Evolutionary conservation across 2,888 invertebrate genomes (phyloP).

Genomic region (Ophioninae sp.): DNA sequence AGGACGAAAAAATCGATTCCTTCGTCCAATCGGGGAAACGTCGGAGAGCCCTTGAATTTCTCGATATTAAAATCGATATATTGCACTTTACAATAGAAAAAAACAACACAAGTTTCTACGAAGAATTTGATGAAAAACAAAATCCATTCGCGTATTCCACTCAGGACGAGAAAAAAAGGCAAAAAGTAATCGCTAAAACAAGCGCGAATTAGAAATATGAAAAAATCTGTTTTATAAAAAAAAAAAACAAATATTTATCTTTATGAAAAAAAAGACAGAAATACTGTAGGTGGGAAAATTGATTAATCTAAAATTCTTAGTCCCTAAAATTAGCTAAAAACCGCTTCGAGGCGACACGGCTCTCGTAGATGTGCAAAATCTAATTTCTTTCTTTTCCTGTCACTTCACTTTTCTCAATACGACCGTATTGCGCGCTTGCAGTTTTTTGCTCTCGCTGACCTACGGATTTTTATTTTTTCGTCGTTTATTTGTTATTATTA

Average conservation of each 20-base stretch:
- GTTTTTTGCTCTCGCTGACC: neutral
- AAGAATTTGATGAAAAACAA: neutral
- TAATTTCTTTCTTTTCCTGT: neutral
- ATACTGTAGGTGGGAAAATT: slow-evolving; percentile 18
- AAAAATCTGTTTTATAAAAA: neutral
- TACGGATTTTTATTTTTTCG: neutral
- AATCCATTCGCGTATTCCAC: neutral
- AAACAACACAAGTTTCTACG: too few relatives aligned
- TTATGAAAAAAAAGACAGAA: neutral
- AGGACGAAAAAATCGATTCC: neutral
- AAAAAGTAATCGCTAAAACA: neutral
- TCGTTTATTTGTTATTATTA: neutral
- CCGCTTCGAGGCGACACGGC: neutral
- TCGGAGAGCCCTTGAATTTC: neutral
- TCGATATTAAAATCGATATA: neutral
- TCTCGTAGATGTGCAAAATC: neutral
- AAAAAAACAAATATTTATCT: neutral
- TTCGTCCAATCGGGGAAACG: neutral
- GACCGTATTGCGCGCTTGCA: neutral
- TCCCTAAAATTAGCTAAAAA: neutral
- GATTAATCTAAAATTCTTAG: neutral
- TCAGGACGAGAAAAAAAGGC: neutral
- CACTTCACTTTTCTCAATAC: neutral
- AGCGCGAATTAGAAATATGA: neutral
- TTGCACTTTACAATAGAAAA: neutral